Percentiles rank a stretch among this genome's conserved stretches.
These are phyloP conservation scores for Oenanthe melanoleuca DNA, from an alignment of 2,113 vertebrate species.

Conservation along the genomic window DNA sequence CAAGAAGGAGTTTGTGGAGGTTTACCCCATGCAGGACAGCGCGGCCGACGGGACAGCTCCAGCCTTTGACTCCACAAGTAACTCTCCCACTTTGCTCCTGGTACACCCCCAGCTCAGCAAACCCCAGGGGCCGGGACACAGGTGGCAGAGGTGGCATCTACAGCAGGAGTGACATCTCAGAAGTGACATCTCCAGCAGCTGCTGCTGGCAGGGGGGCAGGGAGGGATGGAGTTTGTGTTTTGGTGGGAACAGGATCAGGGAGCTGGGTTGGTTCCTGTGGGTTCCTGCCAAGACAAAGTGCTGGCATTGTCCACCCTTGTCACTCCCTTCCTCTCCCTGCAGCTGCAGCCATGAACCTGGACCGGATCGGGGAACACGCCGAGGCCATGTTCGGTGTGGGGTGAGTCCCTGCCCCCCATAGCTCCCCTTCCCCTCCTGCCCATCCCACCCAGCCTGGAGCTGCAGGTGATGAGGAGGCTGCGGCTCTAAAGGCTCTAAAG, in stretches of 20 bases:
- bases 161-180: background rate
- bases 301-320: rapidly evolving
- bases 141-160: background rate
- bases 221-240: background rate
- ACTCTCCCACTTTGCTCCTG: slow-evolving; percentile 35
- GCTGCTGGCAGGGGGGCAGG: background rate
- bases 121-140: background rate
- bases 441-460: background rate
- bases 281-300: background rate
- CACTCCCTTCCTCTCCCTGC: background rate
- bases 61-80: slow-evolving; percentile 89
- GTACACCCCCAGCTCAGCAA: background rate
- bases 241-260: background rate
- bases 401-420: slow-evolving; percentile 72
- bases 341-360: slow-evolving; percentile 91
- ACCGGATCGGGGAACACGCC: slow-evolving; percentile 92
- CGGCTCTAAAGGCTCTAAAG: background rate
- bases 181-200: background rate
- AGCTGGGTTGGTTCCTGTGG: background rate
- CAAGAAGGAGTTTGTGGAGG: slow-evolving; percentile 97
- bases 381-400: slow-evolving; percentile 98
- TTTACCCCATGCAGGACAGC: slow-evolving; percentile 91
- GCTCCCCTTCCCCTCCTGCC: background rate
- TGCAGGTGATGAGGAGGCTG: background rate
- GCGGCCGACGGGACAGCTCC: slow-evolving; percentile 87